These are phyloP conservation scores for Minunthozetes semirufus DNA, from an alignment of 2,888 invertebrate genomes.

Conservation along the genomic window DNA sequence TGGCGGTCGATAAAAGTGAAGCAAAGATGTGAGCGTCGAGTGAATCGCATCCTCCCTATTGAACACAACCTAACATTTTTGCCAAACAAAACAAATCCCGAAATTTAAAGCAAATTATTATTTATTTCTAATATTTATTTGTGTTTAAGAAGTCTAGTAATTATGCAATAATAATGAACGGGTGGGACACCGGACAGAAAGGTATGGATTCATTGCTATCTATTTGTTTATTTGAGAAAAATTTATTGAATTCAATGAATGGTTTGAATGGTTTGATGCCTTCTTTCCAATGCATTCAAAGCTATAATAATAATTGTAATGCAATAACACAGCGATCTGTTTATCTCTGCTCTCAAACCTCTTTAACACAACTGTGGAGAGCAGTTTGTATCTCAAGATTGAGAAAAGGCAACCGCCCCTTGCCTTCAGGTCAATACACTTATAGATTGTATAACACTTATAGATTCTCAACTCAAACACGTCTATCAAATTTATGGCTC, in stretches of 20 bases:
- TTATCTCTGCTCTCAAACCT: conserved; percentile 18
- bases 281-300: not conserved
- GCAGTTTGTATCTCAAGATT: not conserved
- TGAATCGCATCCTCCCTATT: conserved; percentile 25
- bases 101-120: not conserved
- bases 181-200: conserved; percentile 19
- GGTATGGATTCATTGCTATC: not conserved
- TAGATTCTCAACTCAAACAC: not conserved
- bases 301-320: conserved; percentile 10
- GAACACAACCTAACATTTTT: not conserved
- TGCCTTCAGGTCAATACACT: conserved; percentile 25
- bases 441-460: not conserved
- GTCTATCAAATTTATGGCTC: conserved; percentile 13
- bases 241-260: conserved; percentile 3
- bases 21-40: conserved; percentile 15
- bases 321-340: conserved; percentile 18
- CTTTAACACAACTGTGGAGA: not conserved
- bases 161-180: conserved; percentile 20
- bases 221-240: not conserved
- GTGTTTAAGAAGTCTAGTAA: not conserved
- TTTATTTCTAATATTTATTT: not conserved
- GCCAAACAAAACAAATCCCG: conserved; percentile 19
- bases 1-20: conserved; percentile 28
- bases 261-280: not conserved
- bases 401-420: conserved; percentile 22